A percentile compares a stretch with the other conserved stretches of the same genome.
phyloP scores from a whole-genome alignment of 1,140 invertebrate genomes.

The Dendroctonus valens region DNA sequence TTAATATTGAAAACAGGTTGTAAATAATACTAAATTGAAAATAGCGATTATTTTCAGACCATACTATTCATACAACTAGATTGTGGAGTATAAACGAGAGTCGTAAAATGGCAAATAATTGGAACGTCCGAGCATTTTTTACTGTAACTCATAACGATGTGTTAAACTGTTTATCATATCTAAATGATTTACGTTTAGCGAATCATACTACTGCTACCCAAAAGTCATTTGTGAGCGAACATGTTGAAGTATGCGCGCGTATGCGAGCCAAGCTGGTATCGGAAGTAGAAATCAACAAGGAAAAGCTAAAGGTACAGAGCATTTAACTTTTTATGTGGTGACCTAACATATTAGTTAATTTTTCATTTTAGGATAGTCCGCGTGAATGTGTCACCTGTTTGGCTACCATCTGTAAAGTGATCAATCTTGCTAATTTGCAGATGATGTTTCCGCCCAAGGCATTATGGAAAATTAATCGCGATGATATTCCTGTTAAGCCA shows the following conservation, averaged over 20 bases:
- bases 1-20: constrained; percentile 35
- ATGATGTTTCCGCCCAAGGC: constrained; percentile 70
- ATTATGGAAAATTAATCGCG: constrained; percentile 60
- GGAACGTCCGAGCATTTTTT: constrained; percentile 64
- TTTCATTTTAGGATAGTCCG: constrained; percentile 59
- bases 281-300: constrained; percentile 70
- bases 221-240: constrained; percentile 52
- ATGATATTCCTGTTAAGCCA: constrained; percentile 49
- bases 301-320: constrained; percentile 63
- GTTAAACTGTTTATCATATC: constrained; percentile 62
- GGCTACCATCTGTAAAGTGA: constrained; percentile 67
- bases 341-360: constrained; percentile 4
- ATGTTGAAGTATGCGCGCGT: constrained; percentile 67
- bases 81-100: constrained; percentile 71
- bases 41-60: constrained; percentile 55
- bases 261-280: constrained; percentile 75
- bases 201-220: constrained; percentile 59
- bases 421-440: constrained; percentile 71
- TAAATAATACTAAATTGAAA: neutral
- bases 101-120: constrained; percentile 66
- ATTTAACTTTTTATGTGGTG: constrained; percentile 7
- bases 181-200: constrained; percentile 62
- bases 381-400: constrained; percentile 66
- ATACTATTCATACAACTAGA: constrained; percentile 71
- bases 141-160: constrained; percentile 63